phyloP scores from a whole-genome alignment of 2,113 vertebrate genomes.

The Oreochromis niloticus region DNA sequence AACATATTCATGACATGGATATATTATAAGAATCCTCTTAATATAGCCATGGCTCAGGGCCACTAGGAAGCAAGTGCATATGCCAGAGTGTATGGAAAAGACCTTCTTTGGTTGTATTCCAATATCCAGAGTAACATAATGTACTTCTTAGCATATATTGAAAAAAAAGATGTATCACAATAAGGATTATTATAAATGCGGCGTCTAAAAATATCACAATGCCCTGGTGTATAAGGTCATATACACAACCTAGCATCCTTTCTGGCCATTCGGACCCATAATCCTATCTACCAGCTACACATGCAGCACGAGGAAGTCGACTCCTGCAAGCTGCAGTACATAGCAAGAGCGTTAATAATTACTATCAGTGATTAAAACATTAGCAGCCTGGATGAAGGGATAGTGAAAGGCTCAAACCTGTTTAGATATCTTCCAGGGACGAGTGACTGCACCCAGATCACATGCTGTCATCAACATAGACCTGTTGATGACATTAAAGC shows the following conservation, averaged over 20 bases:
- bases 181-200: background rate
- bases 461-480: slow-evolving; percentile 99
- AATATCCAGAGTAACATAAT: background rate
- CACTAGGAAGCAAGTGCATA: background rate
- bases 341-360: background rate
- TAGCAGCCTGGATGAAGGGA: background rate
- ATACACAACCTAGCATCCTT: background rate
- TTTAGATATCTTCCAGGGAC: slow-evolving; percentile 98
- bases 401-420: slow-evolving; percentile 77
- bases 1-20: background rate
- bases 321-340: background rate
- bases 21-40: background rate
- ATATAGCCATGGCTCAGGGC: background rate
- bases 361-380: background rate
- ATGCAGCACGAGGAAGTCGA: background rate
- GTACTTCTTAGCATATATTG: background rate
- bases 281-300: background rate
- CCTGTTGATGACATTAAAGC: slow-evolving; percentile 68
- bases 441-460: slow-evolving; percentile 97
- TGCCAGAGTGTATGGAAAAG: background rate
- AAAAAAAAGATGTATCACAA: background rate
- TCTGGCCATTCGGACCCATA: background rate
- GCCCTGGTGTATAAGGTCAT: background rate
- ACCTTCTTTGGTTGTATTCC: background rate
- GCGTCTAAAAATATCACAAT: background rate